Conservation (phyloP, 2,113 vertebrate genomes). For the Ranitomeya imitator region DNA sequence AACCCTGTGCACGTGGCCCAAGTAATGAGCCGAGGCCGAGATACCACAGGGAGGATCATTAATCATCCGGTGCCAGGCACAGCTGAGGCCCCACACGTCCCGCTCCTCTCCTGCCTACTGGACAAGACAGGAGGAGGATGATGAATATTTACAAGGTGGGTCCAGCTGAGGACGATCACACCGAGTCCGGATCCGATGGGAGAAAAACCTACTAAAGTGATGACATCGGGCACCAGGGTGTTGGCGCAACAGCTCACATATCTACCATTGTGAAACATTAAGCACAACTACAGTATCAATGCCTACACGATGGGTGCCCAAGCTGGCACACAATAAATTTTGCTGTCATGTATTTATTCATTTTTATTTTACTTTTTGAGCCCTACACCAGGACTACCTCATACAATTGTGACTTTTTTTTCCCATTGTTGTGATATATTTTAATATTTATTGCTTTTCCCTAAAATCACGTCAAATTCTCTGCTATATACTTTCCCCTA, state of each 20-base stretch:
- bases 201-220: not conserved
- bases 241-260: not conserved
- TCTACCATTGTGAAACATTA: not conserved
- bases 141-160: constrained; percentile 22
- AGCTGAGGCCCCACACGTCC: not conserved
- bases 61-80: constrained; percentile 38
- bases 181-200: not conserved
- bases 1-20: constrained; percentile 21
- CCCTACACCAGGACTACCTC: too few relatives aligned
- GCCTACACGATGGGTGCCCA: too few relatives aligned
- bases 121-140: not conserved
- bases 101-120: not conserved
- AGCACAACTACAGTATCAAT: too few relatives aligned
- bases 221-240: too few relatives aligned
- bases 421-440: too few relatives aligned
- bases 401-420: too few relatives aligned
- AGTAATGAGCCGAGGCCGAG: constrained; percentile 33
- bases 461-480: too few relatives aligned
- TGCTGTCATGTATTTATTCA: too few relatives aligned
- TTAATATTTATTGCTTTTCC: too few relatives aligned
- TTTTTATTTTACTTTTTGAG: too few relatives aligned
- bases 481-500: too few relatives aligned
- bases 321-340: too few relatives aligned
- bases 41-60: constrained; percentile 36
- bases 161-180: constrained; percentile 9